Conservation (phyloP, 2,797 vertebrate species). For the Melanotaenia parkinsoni region DNA sequence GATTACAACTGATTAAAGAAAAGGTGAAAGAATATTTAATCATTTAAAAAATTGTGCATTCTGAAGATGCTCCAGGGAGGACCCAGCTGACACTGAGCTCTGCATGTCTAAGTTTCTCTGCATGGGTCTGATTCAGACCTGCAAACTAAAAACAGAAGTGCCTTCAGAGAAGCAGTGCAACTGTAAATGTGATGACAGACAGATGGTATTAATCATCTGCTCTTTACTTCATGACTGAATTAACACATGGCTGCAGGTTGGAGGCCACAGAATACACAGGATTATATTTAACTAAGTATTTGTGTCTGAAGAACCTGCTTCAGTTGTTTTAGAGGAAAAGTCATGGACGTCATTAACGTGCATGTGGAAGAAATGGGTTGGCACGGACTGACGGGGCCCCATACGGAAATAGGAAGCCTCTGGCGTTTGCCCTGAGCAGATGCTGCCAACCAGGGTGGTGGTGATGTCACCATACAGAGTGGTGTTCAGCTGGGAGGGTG, state of each 20-base stretch:
- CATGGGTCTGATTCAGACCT: conserved; percentile 45
- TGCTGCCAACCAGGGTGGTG: conserved; percentile 41
- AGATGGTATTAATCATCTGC: conserved; percentile 32
- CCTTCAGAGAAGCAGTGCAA: conserved; percentile 32
- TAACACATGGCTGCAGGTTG: conserved; percentile 32
- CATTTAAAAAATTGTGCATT: background rate
- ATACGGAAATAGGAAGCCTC: conserved; percentile 54
- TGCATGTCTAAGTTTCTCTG: conserved; percentile 8
- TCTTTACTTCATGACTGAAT: conserved; percentile 36
- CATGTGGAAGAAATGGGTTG: conserved; percentile 26
- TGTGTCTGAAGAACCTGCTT: background rate
- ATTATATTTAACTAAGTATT: conserved; percentile 31
- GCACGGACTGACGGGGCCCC: conserved; percentile 46
- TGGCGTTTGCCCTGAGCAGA: conserved; percentile 41
- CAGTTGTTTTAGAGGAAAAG: conserved; percentile 19
- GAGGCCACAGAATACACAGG: conserved; percentile 23
- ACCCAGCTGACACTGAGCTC: background rate
- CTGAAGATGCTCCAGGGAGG: background rate
- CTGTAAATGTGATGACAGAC: conserved; percentile 54
- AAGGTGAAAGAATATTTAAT: background rate
- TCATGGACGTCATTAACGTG: conserved; percentile 31
- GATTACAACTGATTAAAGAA: background rate
- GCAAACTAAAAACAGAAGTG: conserved; percentile 51
- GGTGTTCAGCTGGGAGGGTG: conserved; percentile 9
- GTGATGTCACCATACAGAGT: conserved; percentile 57